Evolutionary conservation across 2,888 invertebrate species (phyloP).

Genomic region (Drosophila formosana): DNA sequence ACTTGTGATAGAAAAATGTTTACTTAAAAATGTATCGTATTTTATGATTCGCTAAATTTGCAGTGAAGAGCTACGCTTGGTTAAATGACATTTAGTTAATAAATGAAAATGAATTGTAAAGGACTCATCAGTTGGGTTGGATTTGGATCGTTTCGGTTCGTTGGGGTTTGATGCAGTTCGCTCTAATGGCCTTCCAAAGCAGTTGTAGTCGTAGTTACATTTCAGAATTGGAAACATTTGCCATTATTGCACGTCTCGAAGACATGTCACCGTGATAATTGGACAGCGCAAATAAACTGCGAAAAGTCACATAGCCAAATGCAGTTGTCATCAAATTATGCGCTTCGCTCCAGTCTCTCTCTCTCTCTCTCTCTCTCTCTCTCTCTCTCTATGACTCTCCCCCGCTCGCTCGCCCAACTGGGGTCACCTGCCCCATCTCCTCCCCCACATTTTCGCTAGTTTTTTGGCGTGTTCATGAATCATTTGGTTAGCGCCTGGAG

Average conservation of each 20-base stretch:
- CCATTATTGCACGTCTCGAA: constrained; percentile 64
- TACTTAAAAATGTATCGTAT: too few relatives aligned
- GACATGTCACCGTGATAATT: constrained; percentile 78
- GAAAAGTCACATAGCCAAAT: constrained; percentile 65
- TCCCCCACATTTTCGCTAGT: neutral
- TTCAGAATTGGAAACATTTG: constrained; percentile 54
- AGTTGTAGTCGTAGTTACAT: constrained; percentile 21
- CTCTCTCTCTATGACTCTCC: neutral
- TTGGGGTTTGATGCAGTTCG: neutral
- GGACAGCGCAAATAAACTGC: constrained; percentile 42
- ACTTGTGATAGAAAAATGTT: too few relatives aligned
- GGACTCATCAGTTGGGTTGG: neutral
- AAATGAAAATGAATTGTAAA: too few relatives aligned
- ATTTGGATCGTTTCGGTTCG: neutral
- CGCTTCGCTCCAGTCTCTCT: constrained; percentile 5
- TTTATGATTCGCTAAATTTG: too few relatives aligned
- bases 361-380: neutral
- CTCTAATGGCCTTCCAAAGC: constrained; percentile 41
- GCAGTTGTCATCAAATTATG: constrained; percentile 58
- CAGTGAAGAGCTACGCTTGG: too few relatives aligned
- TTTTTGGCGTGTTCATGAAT: constrained; percentile 22
- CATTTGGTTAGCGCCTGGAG: constrained; percentile 50
- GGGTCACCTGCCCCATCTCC: neutral
- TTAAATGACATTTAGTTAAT: too few relatives aligned
- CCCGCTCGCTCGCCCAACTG: neutral